Percentiles rank a stretch among this genome's conserved stretches.
Evolutionary conservation across 2,113 vertebrate species (phyloP).

Genomic region (Dromiciops gliroides): DNA sequence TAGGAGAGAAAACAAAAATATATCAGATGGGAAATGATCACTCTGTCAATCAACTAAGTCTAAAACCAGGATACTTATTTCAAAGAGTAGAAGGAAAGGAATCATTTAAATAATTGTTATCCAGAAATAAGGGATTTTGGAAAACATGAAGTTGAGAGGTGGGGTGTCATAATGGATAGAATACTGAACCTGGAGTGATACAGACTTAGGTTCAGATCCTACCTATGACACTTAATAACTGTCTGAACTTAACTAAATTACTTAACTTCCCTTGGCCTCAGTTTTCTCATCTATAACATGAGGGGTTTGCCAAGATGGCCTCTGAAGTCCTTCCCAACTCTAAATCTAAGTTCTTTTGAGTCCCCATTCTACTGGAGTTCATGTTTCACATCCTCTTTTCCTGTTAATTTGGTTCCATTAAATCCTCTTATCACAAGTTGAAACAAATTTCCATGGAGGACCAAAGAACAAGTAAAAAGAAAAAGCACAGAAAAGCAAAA

Average conservation of each 20-base stretch:
- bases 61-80: slow-evolving; percentile 4
- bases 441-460: slow-evolving; percentile 2
- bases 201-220: neutral
- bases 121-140: neutral
- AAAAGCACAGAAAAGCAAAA: neutral
- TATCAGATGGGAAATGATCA: neutral
- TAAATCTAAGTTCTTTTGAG: neutral
- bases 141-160: neutral
- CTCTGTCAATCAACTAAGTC: neutral
- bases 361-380: neutral
- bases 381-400: slow-evolving; percentile 9
- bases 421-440: neutral
- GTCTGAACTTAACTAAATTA: neutral
- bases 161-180: neutral
- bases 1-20: neutral
- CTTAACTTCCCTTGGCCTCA: neutral
- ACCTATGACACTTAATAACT: neutral
- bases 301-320: neutral
- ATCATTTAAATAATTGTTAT: neutral
- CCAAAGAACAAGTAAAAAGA: neutral
- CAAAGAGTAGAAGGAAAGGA: neutral
- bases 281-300: neutral
- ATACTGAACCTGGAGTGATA: neutral
- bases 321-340: neutral
- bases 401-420: neutral